Base-by-base conservation (phyloP, 2,797 vertebrate species). In the Gymnothorax reevesii region DNA sequence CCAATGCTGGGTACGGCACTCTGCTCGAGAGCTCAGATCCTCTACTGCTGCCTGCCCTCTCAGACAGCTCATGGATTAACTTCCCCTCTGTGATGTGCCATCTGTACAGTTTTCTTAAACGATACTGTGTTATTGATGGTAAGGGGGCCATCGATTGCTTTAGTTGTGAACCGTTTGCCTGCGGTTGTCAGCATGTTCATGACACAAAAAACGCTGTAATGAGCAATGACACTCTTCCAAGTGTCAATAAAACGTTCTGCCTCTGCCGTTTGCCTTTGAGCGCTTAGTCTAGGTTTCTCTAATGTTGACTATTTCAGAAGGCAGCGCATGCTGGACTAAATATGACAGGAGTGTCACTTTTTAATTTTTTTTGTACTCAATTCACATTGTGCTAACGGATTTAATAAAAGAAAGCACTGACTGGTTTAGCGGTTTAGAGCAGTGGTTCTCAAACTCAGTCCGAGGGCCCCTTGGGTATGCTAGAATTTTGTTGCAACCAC, bases 1-100 rank as follows among this genome's bases (percentile, higher is more conserved):
- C 97, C 98, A 0, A 92, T 96, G 87, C 87, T 94, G 92, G 98
- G 98, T 99, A 94, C 86, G 89, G n/a, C 75, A 15, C 33, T 9
- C 20, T 52, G 80, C 8, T 69, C 4, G 12, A 42, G 42, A 4
- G 22, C 0, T 7, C n/a, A 55, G 52, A 17, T n/a, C 49, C 9
- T 55, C 77, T n/a, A 49, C 17, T 55, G 20, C 10, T 7, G 10
- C 3, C 52, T 55, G 3, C 77, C 52, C 3, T 17, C 73, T 52
- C 15, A 77, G 73, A 49, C 33, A 49, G 10, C 42, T 42, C 13
- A 33, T 75, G 73, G 73, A 77, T 77, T 52, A 52, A 73, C 20
- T 17, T 77, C 73, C 73, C 15, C 52, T 73, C 27, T 27, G 27
- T 73, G 73, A 52, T 42, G 49, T 42, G 33, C 13, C 33, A 49